These are phyloP conservation scores for Gymnocypris eckloni DNA, from an alignment of 2,797 vertebrate genomes.

Conservation along the genomic window DNA sequence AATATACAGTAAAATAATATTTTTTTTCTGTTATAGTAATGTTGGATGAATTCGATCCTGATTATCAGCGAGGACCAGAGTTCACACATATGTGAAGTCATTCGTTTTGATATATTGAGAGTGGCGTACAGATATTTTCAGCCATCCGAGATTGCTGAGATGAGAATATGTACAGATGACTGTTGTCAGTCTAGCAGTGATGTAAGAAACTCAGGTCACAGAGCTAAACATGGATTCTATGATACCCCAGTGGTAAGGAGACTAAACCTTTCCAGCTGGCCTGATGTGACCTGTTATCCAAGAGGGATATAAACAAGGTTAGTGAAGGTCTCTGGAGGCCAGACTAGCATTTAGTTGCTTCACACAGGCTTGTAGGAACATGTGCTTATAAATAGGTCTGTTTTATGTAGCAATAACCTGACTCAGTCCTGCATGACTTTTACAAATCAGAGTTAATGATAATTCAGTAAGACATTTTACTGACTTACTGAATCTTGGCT, in stretches of 20 bases:
- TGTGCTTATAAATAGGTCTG: background rate
- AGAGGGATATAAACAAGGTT: slow-evolving; percentile 2
- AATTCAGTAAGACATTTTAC: background rate
- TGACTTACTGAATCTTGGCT: background rate
- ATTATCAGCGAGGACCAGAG: background rate
- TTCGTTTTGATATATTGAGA: background rate
- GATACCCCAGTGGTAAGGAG: background rate
- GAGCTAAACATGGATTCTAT: slow-evolving; percentile 22
- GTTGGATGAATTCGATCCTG: background rate
- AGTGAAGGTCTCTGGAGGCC: background rate
- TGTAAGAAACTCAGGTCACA: slow-evolving; percentile 2
- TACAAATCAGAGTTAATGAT: background rate
- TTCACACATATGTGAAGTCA: background rate
- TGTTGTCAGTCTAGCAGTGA: background rate
- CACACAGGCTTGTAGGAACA: background rate
- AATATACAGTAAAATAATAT: too few relatives aligned
- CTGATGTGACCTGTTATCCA: slow-evolving; percentile 8
- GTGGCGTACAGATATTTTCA: background rate
- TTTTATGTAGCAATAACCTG: background rate
- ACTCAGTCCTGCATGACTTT: background rate
- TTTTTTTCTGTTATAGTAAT: too few relatives aligned
- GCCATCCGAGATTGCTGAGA: background rate
- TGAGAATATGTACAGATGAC: background rate
- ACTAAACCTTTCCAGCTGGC: slow-evolving; percentile 14
- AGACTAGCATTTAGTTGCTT: background rate